Evolutionary conservation across 2,113 vertebrate genomes (phyloP).

Genomic region (Gambusia holbrooki): DNA sequence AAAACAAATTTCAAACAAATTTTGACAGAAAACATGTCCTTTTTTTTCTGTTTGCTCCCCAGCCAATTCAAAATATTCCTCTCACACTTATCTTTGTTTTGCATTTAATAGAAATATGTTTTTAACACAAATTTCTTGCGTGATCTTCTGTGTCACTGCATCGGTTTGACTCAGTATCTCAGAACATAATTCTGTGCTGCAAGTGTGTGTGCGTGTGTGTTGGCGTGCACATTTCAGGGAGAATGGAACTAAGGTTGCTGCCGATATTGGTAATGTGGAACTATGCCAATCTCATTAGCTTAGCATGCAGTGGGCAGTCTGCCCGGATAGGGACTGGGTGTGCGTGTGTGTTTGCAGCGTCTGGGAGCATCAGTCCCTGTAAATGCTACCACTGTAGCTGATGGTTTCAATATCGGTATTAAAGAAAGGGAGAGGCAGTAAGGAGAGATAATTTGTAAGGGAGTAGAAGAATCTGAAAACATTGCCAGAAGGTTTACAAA

Average conservation of each 20-base stretch:
- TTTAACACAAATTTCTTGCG: conserved; percentile 25
- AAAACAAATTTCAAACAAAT: neutral
- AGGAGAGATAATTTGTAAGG: neutral
- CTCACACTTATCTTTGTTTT: too few relatives aligned
- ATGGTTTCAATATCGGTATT: conserved; percentile 72
- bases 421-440: conserved; percentile 43
- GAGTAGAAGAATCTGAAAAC: conserved; percentile 10
- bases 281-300: conserved; percentile 77
- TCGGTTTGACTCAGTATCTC: conserved; percentile 26
- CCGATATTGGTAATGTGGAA: conserved; percentile 72
- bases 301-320: conserved; percentile 74
- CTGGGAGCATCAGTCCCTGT: conserved; percentile 52
- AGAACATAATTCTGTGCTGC: conserved; percentile 8
- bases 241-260: conserved; percentile 58
- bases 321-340: conserved; percentile 49
- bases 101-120: neutral
- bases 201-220: conserved; percentile 9
- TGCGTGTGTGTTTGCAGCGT: conserved; percentile 19
- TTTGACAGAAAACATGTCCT: neutral
- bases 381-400: conserved; percentile 73
- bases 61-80: neutral
- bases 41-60: neutral
- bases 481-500: conserved; percentile 1
- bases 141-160: conserved; percentile 29
- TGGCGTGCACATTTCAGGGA: conserved; percentile 20